These are phyloP conservation scores for Scelioninae gen. 1 DNA, from an alignment of 2,888 invertebrate species.

Conservation along the genomic window DNA sequence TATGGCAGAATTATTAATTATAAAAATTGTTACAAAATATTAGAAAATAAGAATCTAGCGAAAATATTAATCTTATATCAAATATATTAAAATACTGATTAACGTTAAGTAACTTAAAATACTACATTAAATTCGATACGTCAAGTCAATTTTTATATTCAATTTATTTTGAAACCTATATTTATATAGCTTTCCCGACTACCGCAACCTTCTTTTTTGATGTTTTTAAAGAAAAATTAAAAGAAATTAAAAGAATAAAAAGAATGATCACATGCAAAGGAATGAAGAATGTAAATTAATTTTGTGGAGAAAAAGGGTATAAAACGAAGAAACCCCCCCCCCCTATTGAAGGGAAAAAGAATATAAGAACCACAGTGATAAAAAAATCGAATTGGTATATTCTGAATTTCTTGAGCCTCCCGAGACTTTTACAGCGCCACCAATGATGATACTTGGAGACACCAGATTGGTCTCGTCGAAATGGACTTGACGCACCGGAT, in stretches of 20 bases:
- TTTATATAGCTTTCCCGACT: not conserved
- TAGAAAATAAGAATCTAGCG: too few relatives aligned
- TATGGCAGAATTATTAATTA: too few relatives aligned
- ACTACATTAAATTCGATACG: constrained; percentile 52
- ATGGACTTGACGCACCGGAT: constrained; percentile 69
- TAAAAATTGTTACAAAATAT: too few relatives aligned
- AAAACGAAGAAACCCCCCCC: too few relatives aligned
- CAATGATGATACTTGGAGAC: constrained; percentile 12
- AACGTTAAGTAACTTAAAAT: too few relatives aligned
- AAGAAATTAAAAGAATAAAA: too few relatives aligned
- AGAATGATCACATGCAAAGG: too few relatives aligned
- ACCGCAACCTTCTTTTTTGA: not conserved
- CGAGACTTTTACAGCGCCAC: constrained; percentile 27
- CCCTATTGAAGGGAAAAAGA: not conserved
- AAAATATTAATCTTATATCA: too few relatives aligned
- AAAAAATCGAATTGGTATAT: not conserved
- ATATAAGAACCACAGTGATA: not conserved
- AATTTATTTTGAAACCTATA: not conserved
- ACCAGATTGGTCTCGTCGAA: constrained; percentile 48
- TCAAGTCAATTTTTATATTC: constrained; percentile 69
- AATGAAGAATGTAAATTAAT: too few relatives aligned
- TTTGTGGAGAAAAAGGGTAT: too few relatives aligned
- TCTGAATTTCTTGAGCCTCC: not conserved
- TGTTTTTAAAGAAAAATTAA: not conserved
- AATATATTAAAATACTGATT: too few relatives aligned